A percentile compares a stretch with the other conserved stretches of the same genome.
Conservation (phyloP, 1,140 invertebrate species). For the Pseudomyrmex pallidus region DNA sequence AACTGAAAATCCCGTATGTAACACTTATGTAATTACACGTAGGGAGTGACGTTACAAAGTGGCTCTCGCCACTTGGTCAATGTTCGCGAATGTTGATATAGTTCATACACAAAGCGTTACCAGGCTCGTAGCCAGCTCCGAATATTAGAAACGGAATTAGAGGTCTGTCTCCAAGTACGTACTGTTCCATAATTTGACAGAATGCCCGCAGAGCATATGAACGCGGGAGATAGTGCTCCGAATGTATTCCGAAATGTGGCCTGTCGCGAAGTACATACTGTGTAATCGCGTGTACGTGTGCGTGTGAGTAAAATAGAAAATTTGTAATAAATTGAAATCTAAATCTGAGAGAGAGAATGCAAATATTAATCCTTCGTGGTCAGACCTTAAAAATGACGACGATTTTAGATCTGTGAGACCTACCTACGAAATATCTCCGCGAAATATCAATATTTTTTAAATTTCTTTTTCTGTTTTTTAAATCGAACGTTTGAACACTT, state of each 20-base stretch:
- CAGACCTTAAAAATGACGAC: too few relatives aligned
- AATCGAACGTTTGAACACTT: too few relatives aligned
- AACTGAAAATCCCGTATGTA: too few relatives aligned
- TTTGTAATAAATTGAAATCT: too few relatives aligned
- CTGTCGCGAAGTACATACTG: neutral
- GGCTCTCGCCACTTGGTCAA: neutral
- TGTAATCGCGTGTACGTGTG: neutral
- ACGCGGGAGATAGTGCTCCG: neutral
- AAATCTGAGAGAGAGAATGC: too few relatives aligned
- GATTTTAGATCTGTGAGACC: too few relatives aligned
- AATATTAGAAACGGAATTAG: constrained; percentile 55
- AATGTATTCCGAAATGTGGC: neutral
- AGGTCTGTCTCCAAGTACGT: constrained; percentile 23
- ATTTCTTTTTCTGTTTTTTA: too few relatives aligned
- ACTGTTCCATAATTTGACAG: constrained; percentile 30
- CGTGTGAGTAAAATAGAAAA: too few relatives aligned
- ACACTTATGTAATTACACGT: neutral
- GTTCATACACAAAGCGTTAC: constrained; percentile 31
- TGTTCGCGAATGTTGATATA: constrained; percentile 23
- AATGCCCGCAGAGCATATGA: constrained; percentile 24
- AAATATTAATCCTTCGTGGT: too few relatives aligned
- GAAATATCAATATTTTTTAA: too few relatives aligned
- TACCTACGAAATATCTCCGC: too few relatives aligned
- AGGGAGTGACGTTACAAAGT: neutral
- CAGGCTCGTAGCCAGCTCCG: constrained; percentile 9